A percentile compares a stretch with the other conserved stretches of the same genome.
These are phyloP conservation scores for Cephus rjabovi DNA, from an alignment of 2,888 invertebrate genomes.

Conservation along the genomic window DNA sequence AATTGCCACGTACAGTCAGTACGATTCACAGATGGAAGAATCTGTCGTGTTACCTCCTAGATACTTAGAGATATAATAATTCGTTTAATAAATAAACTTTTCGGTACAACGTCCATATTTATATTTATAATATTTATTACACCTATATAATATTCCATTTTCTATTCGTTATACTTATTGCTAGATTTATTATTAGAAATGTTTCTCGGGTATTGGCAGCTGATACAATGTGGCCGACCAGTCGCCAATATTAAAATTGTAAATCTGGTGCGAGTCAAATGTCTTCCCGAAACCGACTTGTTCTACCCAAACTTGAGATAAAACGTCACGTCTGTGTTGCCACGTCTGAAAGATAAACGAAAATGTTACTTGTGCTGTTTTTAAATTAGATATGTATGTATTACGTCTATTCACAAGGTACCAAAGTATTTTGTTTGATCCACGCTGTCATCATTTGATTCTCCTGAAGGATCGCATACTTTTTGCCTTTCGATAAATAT, in stretches of 20 bases:
- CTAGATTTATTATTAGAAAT: constrained; percentile 21
- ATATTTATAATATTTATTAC: background rate
- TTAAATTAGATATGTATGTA: constrained; percentile 9
- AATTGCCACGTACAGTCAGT: constrained; percentile 3
- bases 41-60: constrained; percentile 37
- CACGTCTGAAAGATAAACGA: constrained; percentile 26
- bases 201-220: constrained; percentile 37
- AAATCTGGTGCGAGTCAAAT: constrained; percentile 46
- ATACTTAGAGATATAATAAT: constrained; percentile 37
- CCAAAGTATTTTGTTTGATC: constrained; percentile 33
- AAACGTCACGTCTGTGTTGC: constrained; percentile 7
- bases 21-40: background rate
- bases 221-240: constrained; percentile 50
- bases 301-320: constrained; percentile 39
- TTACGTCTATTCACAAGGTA: constrained; percentile 23
- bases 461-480: constrained; percentile 26
- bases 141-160: background rate
- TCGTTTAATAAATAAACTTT: constrained; percentile 52
- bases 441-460: constrained; percentile 40
- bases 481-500: constrained; percentile 32
- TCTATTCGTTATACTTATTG: background rate
- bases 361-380: constrained; percentile 2
- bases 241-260: constrained; percentile 31
- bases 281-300: constrained; percentile 27
- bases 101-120: constrained; percentile 38